Conservation (phyloP, 1,140 invertebrate genomes). For the Papilio helenus region DNA sequence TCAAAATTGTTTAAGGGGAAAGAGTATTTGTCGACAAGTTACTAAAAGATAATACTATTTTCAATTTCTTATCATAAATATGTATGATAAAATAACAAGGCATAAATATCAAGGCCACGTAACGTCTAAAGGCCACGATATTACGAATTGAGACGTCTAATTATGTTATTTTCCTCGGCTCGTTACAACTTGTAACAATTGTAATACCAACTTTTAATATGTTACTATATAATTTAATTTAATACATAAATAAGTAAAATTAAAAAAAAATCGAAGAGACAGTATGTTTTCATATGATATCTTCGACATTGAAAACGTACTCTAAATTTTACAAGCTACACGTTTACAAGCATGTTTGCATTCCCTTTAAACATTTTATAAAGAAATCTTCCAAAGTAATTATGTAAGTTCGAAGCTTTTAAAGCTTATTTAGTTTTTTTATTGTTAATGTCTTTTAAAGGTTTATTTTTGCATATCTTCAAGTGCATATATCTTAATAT, state of each 20-base stretch:
- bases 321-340: too few species aligned
- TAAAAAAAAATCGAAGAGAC: background rate
- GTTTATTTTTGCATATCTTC: background rate
- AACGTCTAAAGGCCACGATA: slow-evolving; percentile 5
- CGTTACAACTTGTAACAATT: slow-evolving; percentile 14
- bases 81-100: background rate
- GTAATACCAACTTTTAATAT: background rate
- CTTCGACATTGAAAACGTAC: too few species aligned
- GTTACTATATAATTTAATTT: background rate
- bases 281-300: too few species aligned
- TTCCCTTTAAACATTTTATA: too few species aligned
- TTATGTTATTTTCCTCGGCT: background rate
- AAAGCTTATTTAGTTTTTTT: too few species aligned
- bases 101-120: background rate
- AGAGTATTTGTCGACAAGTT: background rate
- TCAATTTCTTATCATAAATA: background rate
- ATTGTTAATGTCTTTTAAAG: too few species aligned
- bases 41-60: background rate
- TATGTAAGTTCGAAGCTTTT: too few species aligned
- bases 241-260: background rate
- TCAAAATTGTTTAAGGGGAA: background rate
- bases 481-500: slow-evolving; percentile 1
- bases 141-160: slow-evolving; percentile 1
- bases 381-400: too few species aligned
- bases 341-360: too few species aligned